Evolutionary conservation across 2,113 vertebrate species (phyloP).

Genomic region (Columba janthina): DNA sequence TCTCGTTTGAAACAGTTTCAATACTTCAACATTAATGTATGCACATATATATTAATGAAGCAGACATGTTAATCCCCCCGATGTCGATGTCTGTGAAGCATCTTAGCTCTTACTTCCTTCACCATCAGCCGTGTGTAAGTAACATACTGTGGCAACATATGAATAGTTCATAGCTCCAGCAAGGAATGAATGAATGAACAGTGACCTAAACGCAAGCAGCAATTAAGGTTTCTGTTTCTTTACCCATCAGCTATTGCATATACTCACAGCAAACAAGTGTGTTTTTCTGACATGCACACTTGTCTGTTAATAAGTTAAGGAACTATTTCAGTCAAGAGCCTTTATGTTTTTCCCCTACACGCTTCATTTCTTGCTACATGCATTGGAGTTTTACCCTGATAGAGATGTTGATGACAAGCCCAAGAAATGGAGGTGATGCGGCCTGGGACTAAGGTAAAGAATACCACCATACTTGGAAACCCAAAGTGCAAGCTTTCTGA

Average conservation of each 20-base stretch:
- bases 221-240: conserved; percentile 69
- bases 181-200: conserved; percentile 78
- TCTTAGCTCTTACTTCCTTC: conserved; percentile 81
- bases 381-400: conserved; percentile 5
- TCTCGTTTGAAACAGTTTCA: conserved; percentile 67
- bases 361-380: conserved; percentile 46
- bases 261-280: conserved; percentile 53
- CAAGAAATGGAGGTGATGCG: not conserved
- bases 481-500: not conserved
- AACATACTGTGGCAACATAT: conserved; percentile 91
- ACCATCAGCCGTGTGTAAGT: conserved; percentile 88
- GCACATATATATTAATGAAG: conserved; percentile 83
- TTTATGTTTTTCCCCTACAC: conserved; percentile 42
- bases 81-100: conserved; percentile 71
- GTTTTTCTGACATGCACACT: conserved; percentile 62
- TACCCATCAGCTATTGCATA: conserved; percentile 62
- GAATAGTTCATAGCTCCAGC: conserved; percentile 87
- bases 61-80: conserved; percentile 75
- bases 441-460: not conserved
- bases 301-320: conserved; percentile 52
- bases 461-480: not conserved
- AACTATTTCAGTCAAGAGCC: conserved; percentile 40
- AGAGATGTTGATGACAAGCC: conserved; percentile 32
- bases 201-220: conserved; percentile 66
- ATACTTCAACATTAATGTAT: conserved; percentile 79